These are phyloP conservation scores for Brachypodius melanocephalos DNA, from an alignment of 2,113 vertebrate genomes.

Conservation along the genomic window DNA sequence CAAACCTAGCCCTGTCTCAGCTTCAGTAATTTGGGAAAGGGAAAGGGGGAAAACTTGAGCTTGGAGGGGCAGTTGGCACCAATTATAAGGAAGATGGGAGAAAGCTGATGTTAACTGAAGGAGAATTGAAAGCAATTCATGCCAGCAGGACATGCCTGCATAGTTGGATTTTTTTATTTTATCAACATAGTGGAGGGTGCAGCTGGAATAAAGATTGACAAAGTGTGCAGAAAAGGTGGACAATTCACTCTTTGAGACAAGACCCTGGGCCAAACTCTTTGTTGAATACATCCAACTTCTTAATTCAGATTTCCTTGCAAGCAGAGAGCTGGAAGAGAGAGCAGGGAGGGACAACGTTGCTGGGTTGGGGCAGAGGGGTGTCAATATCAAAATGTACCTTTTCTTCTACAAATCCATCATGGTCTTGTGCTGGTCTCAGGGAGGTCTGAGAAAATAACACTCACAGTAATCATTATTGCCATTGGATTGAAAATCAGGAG, in stretches of 20 bases:
- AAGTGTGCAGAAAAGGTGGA: background rate
- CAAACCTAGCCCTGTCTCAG: background rate
- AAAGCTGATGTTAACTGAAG: slow-evolving; percentile 30
- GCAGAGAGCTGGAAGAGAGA: background rate
- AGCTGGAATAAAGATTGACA: background rate
- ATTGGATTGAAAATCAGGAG: background rate
- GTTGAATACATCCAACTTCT: background rate
- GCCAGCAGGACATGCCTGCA: background rate
- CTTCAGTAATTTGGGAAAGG: background rate
- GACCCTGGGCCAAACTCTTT: background rate
- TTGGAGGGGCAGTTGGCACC: slow-evolving; percentile 1
- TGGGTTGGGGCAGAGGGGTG: background rate
- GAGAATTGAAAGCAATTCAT: slow-evolving; percentile 8
- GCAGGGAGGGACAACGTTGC: background rate
- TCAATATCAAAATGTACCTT: background rate
- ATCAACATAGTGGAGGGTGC: background rate
- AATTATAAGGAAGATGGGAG: background rate
- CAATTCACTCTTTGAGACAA: background rate
- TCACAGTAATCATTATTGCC: background rate
- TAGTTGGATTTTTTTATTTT: background rate
- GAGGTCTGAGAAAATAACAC: background rate
- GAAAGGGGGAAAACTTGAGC: background rate
- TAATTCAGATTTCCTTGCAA: background rate
- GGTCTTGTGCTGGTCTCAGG: background rate
- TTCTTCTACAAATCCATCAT: background rate